Evolutionary conservation across 2,888 invertebrate species (phyloP), one percentile per base, ranked within the genome.

Genomic region (Acanthosepion esculentum): DNA sequence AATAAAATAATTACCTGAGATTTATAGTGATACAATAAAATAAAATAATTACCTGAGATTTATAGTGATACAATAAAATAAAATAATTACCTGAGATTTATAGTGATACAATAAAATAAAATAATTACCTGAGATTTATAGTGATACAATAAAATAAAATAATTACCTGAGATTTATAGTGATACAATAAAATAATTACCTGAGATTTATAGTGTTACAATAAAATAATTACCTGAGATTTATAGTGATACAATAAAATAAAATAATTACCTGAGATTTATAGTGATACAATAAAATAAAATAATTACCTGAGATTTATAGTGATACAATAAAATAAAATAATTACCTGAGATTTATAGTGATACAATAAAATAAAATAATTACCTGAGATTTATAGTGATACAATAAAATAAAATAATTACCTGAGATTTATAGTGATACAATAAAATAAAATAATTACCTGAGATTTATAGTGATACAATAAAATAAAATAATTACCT

Each of bases 131-230:
- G 99, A 94, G 99, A 99, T 97, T 99, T 99, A 98, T 99, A 99
- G 97, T 99, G 99, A 1, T 98, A 98, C 6, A 99, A 98, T 0
- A n/a, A n/a, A n/a, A n/a, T n/a, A n/a, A n/a, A n/a, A 50, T 91
- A 95, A 94, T 95, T 96, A 98, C 98, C 97, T 99, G 99, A 94
- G 99, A 99, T 97, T 99, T 99, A 98, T 99, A 99, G 97, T 99
- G 99, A 1, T 98, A 98, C 6, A 99, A 98, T 0, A n/a, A n/a
- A n/a, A 50, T 91, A 95, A 94, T 95, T 96, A 98, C 98, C 97
- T 99, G 99, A 94, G 99, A 99, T 97, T 99, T 99, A 98, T 99
- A 99, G 97, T 99, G 99, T 1, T 98, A 98, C 6, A 99, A 98
- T 0, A n/a, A n/a, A n/a, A 50, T 91, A 95, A 94, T 95, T 96